These are phyloP conservation scores for Isotomurus palustris DNA, from an alignment of 2,888 invertebrate genomes.

Conservation along the genomic window DNA sequence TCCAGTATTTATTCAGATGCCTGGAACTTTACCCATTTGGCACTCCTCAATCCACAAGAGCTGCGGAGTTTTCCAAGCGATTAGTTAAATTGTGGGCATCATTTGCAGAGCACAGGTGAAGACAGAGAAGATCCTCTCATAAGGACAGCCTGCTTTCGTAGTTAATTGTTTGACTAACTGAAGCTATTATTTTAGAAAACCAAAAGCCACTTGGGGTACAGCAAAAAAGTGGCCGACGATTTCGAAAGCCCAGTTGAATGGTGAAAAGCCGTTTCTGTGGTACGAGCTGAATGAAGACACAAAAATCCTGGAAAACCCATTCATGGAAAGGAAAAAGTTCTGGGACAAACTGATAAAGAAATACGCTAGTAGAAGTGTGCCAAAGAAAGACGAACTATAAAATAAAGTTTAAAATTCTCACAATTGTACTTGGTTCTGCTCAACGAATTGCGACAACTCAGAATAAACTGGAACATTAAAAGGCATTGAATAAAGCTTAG, in stretches of 20 bases:
- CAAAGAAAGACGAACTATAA: conserved; percentile 13
- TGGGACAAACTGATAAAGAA: conserved; percentile 28
- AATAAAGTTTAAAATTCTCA: no score
- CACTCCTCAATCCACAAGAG: background rate
- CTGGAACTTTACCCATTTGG: conserved; percentile 13
- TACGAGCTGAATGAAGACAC: conserved; percentile 20
- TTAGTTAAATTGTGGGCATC: conserved; percentile 31
- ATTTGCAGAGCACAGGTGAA: conserved; percentile 30
- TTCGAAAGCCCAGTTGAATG: conserved; percentile 30
- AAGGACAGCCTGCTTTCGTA: background rate
- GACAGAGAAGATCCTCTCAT: background rate
- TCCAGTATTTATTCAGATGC: no score
- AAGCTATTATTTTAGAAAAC: conserved; percentile 10
- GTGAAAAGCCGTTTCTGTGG: conserved; percentile 33
- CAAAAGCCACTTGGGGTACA: conserved; percentile 24
- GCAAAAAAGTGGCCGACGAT: conserved; percentile 28
- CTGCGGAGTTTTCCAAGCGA: conserved; percentile 27
- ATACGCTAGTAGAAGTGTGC: background rate
- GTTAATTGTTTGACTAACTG: background rate
- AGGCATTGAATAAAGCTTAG: no score
- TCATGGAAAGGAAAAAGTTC: conserved; percentile 24
- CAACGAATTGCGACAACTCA: no score
- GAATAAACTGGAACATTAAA: no score
- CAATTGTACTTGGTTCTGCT: no score
- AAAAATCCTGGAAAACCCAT: conserved; percentile 21